A percentile compares a stretch with the other conserved stretches of the same genome.
Conservation (phyloP, 1,140 invertebrate species). For the Heliconius eleuchia region DNA sequence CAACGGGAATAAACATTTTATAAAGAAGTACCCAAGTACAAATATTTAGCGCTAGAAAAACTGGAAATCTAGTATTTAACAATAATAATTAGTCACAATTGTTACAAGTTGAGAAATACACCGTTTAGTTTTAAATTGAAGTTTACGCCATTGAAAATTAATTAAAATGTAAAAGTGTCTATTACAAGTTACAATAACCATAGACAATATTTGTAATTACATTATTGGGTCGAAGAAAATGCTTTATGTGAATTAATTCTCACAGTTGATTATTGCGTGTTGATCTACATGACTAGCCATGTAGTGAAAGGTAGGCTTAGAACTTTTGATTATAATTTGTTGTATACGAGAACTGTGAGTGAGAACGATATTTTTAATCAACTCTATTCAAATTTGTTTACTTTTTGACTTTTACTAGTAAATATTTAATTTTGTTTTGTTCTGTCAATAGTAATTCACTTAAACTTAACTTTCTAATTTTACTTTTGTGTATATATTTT, state of each 20-base stretch:
- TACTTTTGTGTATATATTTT: neutral
- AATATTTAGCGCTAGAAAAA: neutral
- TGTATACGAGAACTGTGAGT: conserved; percentile 6
- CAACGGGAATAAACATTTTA: neutral
- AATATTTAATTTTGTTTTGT: neutral
- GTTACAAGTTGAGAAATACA: neutral
- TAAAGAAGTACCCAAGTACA: neutral
- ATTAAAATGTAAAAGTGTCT: conserved; percentile 1
- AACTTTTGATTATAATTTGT: conserved; percentile 45
- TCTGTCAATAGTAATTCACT: neutral
- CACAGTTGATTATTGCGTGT: conserved; percentile 57
- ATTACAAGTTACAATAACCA: neutral
- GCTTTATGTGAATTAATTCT: conserved; percentile 21
- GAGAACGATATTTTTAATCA: neutral
- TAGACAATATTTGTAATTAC: neutral
- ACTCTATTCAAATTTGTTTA: neutral
- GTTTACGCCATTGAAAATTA: neutral
- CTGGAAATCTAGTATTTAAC: neutral
- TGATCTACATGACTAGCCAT: conserved; percentile 38
- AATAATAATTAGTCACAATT: neutral
- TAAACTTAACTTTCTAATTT: neutral
- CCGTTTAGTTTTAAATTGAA: conserved; percentile 16
- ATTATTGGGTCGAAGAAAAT: conserved; percentile 8
- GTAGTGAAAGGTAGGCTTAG: conserved; percentile 52
- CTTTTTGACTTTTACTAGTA: neutral